phyloP scores from a whole-genome alignment of 2,113 vertebrate genomes.

The Bucco capensis region DNA sequence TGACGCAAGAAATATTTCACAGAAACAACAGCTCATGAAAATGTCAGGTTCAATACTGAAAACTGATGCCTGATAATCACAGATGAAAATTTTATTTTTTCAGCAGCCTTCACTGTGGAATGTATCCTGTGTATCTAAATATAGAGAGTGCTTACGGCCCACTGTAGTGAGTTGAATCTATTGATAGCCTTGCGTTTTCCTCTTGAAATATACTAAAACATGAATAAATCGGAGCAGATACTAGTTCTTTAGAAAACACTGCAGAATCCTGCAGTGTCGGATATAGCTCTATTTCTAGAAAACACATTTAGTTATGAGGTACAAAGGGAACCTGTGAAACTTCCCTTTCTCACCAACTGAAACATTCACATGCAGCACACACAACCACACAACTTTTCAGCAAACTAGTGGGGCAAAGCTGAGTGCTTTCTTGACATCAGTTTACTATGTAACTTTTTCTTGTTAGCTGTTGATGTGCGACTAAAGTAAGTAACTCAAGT shows the following conservation, averaged over 20 bases:
- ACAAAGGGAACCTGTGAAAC: slow-evolving; percentile 24
- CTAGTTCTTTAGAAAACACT: neutral
- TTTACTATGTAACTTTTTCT: neutral
- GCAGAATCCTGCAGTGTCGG: neutral
- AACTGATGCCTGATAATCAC: neutral
- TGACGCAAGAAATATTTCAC: neutral
- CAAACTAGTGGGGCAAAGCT: neutral
- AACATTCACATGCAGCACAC: neutral
- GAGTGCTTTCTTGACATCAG: neutral
- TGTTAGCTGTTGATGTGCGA: neutral
- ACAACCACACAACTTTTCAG: neutral
- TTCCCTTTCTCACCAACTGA: neutral
- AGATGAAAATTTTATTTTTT: slow-evolving; percentile 14
- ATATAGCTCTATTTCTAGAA: slow-evolving; percentile 6
- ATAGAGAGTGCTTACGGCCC: neutral
- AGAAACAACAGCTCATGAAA: slow-evolving; percentile 31
- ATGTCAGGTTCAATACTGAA: slow-evolving; percentile 24
- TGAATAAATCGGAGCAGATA: neutral
- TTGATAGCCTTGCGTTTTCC: neutral
- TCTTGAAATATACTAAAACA: neutral
- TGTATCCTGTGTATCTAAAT: neutral
- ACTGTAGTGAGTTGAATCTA: neutral
- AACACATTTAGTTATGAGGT: neutral
- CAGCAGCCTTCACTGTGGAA: neutral
- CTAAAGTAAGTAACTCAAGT: neutral